These are phyloP conservation scores for Triplophysa bombifrons DNA, from an alignment of 2,797 vertebrate genomes.

Conservation along the genomic window DNA sequence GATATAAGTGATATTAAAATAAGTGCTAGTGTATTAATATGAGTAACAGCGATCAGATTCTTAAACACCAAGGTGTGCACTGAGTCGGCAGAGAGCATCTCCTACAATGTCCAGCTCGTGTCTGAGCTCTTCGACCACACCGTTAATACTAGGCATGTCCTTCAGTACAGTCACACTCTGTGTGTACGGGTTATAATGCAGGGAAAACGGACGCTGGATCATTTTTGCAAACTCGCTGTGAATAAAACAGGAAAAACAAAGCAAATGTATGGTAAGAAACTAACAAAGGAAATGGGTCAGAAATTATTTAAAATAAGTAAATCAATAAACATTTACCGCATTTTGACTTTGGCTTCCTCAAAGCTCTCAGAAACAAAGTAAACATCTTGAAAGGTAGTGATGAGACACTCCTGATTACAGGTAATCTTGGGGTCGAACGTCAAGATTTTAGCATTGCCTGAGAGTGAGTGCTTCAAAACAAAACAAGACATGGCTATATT, in stretches of 20 bases:
- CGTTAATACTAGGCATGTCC: slow-evolving; percentile 89
- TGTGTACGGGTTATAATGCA: slow-evolving; percentile 95
- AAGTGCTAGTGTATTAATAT: slow-evolving; percentile 9
- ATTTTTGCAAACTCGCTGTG: slow-evolving; percentile 96
- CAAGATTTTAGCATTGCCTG: slow-evolving; percentile 79
- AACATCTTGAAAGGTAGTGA: slow-evolving; percentile 87
- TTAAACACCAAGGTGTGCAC: slow-evolving; percentile 85
- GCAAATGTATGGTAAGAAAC: background rate
- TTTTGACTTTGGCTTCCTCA: slow-evolving; percentile 87
- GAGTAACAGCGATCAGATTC: background rate
- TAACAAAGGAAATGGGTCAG: background rate
- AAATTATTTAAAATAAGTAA: background rate
- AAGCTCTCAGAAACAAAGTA: slow-evolving; percentile 88
- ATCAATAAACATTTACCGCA: slow-evolving; percentile 75
- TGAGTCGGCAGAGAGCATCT: slow-evolving; percentile 88
- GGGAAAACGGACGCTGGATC: slow-evolving; percentile 91
- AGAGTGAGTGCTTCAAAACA: slow-evolving; percentile 77
- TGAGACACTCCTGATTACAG: slow-evolving; percentile 85
- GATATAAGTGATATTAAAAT: slow-evolving; percentile 17
- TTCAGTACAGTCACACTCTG: slow-evolving; percentile 91
- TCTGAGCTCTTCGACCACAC: slow-evolving; percentile 86
- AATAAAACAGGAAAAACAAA: background rate
- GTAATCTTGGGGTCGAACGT: slow-evolving; percentile 82
- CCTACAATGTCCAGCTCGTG: slow-evolving; percentile 91
- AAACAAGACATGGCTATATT: slow-evolving; percentile 3